Percentiles rank a stretch among this genome's conserved stretches.
Conservation (phyloP, 2,113 vertebrate genomes). For the Myodes glareolus region DNA sequence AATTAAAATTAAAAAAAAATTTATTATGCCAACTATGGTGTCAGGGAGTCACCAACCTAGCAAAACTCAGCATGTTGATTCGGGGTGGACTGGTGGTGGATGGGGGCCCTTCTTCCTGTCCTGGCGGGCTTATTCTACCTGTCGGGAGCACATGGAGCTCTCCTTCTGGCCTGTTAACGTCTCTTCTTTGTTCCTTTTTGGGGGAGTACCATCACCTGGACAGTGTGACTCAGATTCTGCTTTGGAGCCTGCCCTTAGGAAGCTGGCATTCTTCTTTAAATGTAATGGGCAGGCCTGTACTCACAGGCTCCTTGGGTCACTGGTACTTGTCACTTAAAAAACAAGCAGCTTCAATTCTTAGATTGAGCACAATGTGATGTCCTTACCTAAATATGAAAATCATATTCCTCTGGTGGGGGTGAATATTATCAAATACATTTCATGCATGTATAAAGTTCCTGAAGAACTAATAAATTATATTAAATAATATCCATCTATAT, state of each 20-base stretch:
- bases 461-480: neutral
- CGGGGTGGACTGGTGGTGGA: too few species aligned
- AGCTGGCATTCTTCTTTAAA: neutral
- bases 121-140: neutral
- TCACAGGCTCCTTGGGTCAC: too few species aligned
- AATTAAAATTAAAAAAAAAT: neutral
- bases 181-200: neutral
- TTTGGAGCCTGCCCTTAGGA: neutral
- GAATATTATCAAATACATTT: neutral
- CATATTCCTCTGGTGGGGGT: neutral
- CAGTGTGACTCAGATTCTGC: too few species aligned
- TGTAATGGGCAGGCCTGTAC: neutral
- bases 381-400: neutral
- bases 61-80: neutral
- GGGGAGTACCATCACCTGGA: neutral
- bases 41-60: neutral
- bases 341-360: neutral
- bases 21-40: neutral
- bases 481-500: neutral
- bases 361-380: neutral
- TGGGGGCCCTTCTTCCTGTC: neutral
- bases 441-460: neutral
- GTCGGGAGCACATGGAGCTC: neutral
- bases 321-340: neutral
- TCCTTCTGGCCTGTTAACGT: neutral